Base-by-base conservation (phyloP, 2,113 vertebrate genomes). In the Upupa epops region DNA sequence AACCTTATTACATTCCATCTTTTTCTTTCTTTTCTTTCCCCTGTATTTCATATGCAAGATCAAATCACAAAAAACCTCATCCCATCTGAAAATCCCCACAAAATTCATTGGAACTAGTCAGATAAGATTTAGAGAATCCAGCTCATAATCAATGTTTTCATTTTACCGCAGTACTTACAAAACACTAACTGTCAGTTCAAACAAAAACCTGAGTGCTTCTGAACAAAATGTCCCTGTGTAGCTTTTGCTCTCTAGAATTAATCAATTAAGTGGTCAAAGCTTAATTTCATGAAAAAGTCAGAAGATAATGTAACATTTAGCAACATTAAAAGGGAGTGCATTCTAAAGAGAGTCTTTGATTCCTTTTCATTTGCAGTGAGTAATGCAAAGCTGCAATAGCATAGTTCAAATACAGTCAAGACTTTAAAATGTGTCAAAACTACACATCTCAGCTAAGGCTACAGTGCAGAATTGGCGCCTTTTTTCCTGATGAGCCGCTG, bases 221-320 rank as follows among this genome's bases (percentile, higher is more conserved):
- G 83, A 93, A 88, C 51, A 86, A 94, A 93, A 94, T 61, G 54
- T 82, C 42, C 75, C 83, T 52, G 9, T 56, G 49, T 58, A 75
- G 88, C 63, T 84, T 90, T 90, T 90, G 73, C 92, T 86, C 42
- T 73, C 76, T 76, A 75, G 63, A 95, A 94, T 88, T 95, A 93
- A 95, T 93, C 86, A 94, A 95, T 93, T 95, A 93, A 89, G 71
- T 73, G 83, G 83, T 81, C 93, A 94, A 75, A 89, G 80, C 70
- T 94, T 88, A 81, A 90, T 89, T 94, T 82, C 3, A 59, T 76
- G 58, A 73, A 90, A 86, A 83, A 86, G 77, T 42, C 54, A 63
- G 58, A 59, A 82, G 26, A 82, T 75, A 90, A 92, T 65, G n/a
- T 76, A 82, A 83, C 63, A 91, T 93, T 92, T 56, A 92, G 65